Base-by-base conservation (phyloP, 2,113 vertebrate species). In the Spea bombifrons region DNA sequence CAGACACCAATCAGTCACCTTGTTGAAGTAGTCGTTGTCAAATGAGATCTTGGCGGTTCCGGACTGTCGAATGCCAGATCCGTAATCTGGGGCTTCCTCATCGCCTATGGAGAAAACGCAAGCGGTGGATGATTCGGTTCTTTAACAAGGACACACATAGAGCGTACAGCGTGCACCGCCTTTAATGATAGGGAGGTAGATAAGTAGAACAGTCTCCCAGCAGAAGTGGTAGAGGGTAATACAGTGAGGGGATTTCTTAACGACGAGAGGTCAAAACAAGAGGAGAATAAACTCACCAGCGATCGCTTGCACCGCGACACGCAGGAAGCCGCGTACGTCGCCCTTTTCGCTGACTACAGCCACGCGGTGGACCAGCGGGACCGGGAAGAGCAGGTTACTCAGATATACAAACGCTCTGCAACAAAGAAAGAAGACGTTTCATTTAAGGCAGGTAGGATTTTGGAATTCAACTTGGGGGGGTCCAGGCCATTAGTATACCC, bases 21-120 rank as follows among this genome's bases (percentile, higher is more conserved):
- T 95, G 88, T 92, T 94, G 87, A 98, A 98, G 87, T 95, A 97
- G 48, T 98, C 96, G 7, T 99, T 94, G 85, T 99, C 96, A 73
- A 99, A 99, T 16, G 97, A 99, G 86, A 99, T 99, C 86, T 99
- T 99, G 81, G 97, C 97, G 0, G 96, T 99, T 83, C 97, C 97
- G 3, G 97, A 99, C 90, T 99, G 97, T 74, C 97, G 92, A 70
- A 99, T 94, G 65, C 97, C 97, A 71, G 97, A 99, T 30, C 97
- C 97, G 75, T 99, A 99, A 91, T 99, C 97, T 70, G 97, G 97
- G 64, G 97, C 97, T 86, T 99, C 97, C 83, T 99, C 97, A 57
- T 99, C 97, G 82, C 92, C 97, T 99, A 80, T 76, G 86, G 44
- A 81, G 64, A 64, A 6, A 64, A 4, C 5, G 8, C 16, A 30